A percentile compares a stretch with the other conserved stretches of the same genome.
Evolutionary conservation across 2,113 vertebrate species (phyloP).

Genomic region (Rhizomys pruinosus): DNA sequence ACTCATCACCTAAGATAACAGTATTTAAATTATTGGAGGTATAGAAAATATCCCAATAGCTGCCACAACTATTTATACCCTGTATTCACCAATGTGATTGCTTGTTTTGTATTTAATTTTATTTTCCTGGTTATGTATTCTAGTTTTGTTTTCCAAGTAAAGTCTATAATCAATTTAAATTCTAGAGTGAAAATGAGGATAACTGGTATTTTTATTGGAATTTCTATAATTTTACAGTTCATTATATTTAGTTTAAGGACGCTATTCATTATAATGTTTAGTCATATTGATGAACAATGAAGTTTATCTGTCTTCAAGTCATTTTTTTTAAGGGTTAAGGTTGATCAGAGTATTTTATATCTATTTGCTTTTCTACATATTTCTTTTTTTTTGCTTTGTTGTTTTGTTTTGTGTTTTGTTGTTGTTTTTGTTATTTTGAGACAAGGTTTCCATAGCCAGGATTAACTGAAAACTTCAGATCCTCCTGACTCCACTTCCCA

Average conservation of each 20-base stretch:
- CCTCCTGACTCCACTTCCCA: no score
- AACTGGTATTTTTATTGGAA: neutral
- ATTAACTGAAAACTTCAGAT: no score
- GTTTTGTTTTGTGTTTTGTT: neutral
- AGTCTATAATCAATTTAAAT: neutral
- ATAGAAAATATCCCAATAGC: neutral
- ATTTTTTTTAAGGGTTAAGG: no score
- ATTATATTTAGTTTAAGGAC: neutral
- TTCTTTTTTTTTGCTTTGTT: neutral
- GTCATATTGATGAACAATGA: neutral
- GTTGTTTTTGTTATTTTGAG: neutral
- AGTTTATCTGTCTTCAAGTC: neutral
- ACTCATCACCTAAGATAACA: neutral
- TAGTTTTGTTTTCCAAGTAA: neutral
- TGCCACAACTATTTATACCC: neutral
- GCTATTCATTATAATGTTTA: neutral
- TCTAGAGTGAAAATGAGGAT: neutral
- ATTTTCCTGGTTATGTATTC: neutral
- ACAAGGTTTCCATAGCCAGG: no score
- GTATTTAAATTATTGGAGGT: neutral
- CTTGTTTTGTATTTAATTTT: neutral
- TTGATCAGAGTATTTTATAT: conserved; percentile 1
- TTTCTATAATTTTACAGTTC: neutral
- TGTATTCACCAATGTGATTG: neutral
- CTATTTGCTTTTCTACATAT: neutral